Conservation (phyloP, 2,888 invertebrate genomes). For the Pristionchus fissidentatus region DNA sequence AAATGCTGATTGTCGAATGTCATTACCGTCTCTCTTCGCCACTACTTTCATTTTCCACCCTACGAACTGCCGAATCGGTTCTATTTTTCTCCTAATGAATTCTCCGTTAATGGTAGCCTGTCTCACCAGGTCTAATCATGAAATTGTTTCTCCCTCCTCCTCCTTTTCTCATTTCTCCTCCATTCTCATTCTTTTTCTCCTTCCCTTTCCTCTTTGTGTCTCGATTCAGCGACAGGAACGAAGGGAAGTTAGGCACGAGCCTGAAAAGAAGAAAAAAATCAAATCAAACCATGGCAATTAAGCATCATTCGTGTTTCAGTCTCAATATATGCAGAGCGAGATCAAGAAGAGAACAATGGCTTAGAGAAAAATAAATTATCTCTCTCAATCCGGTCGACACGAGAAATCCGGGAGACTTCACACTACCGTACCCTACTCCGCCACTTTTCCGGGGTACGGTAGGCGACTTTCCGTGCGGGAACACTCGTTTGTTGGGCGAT, state of each 20-base stretch:
- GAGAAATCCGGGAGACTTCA: conserved; percentile 36
- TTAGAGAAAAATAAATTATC: not conserved
- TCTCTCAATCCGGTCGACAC: conserved; percentile 20
- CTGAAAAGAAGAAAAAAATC: not conserved
- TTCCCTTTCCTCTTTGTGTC: not conserved
- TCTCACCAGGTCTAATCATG: conserved; percentile 26
- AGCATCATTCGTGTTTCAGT: no score
- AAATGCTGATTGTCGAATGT: no score
- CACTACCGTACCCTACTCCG: not conserved
- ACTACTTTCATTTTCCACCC: no score
- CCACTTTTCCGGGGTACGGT: not conserved
- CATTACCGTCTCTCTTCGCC: no score
- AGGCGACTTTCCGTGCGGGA: conserved; percentile 6
- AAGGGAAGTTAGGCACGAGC: not conserved
- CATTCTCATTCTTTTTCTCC: not conserved
- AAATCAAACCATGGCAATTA: no score
- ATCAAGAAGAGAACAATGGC: no score
- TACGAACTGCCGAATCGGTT: no score
- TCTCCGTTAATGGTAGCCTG: no score
- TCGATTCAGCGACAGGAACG: not conserved
- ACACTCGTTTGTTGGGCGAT: not conserved
- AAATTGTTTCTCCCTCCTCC: conserved; percentile 15
- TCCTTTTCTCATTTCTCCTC: not conserved
- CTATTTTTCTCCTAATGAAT: no score
- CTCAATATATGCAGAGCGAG: no score